Conservation (phyloP, 2,113 vertebrate genomes). For the Narcine bancroftii region DNA sequence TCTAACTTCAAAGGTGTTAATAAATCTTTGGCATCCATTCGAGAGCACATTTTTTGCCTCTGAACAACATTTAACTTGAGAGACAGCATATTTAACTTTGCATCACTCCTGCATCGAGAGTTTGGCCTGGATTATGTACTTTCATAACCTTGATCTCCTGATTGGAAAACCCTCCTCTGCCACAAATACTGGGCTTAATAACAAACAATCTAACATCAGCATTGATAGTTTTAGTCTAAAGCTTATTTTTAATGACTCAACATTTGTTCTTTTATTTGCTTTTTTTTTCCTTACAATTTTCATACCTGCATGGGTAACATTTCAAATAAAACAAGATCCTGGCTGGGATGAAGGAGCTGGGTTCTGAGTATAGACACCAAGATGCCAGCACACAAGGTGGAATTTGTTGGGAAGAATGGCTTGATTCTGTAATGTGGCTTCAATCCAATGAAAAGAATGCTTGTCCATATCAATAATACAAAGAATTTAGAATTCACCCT, state of each 20-base stretch:
- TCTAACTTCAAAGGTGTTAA: background rate
- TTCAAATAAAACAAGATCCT: background rate
- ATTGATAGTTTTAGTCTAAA: no score
- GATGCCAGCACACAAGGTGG: background rate
- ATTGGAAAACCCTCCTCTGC: background rate
- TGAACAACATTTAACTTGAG: background rate
- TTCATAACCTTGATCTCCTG: background rate
- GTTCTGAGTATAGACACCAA: background rate
- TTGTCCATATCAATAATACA: background rate
- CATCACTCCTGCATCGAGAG: background rate
- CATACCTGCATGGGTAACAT: background rate
- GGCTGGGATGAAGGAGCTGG: background rate
- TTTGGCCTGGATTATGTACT: background rate
- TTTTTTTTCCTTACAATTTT: background rate
- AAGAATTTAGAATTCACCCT: background rate
- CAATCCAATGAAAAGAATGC: background rate
- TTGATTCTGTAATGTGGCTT: background rate
- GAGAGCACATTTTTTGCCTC: background rate
- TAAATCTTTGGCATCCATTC: background rate
- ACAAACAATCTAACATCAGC: background rate
- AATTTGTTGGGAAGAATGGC: background rate
- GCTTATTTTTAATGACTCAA: background rate
- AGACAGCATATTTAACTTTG: background rate
- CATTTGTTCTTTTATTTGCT: background rate
- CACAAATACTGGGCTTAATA: background rate